These are phyloP conservation scores for Lymantria dispar DNA, from an alignment of 2,888 invertebrate species.

Conservation along the genomic window DNA sequence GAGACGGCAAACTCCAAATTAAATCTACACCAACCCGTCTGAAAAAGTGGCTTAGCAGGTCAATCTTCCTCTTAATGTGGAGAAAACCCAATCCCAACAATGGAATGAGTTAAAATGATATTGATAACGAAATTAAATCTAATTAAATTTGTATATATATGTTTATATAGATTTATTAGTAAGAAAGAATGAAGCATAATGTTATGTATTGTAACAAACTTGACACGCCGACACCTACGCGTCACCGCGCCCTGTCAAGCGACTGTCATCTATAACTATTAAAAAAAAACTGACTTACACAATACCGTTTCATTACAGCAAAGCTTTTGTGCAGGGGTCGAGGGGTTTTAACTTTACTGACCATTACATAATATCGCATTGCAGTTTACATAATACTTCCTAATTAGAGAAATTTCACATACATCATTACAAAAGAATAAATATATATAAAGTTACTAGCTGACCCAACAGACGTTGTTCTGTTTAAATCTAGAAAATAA, in stretches of 20 bases:
- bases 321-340: conserved; percentile 29
- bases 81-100: no score
- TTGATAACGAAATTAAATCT: no score
- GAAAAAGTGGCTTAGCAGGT: no score
- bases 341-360: conserved; percentile 22
- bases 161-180: background rate
- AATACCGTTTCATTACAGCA: conserved; percentile 22
- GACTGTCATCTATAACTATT: conserved; percentile 24
- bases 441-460: conserved; percentile 1
- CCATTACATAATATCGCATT: conserved; percentile 22
- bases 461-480: no score
- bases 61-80: no score
- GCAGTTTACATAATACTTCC: conserved; percentile 29
- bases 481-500: no score
- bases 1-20: no score
- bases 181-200: conserved; percentile 21
- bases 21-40: no score
- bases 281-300: conserved; percentile 32
- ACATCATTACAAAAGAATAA: conserved; percentile 13
- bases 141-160: no score
- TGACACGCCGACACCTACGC: conserved; percentile 30
- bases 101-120: no score
- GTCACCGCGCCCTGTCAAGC: conserved; percentile 10
- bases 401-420: conserved; percentile 33
- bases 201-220: conserved; percentile 18